phyloP scores from a whole-genome alignment of 2,113 vertebrate genomes.

The Petromus typicus region DNA sequence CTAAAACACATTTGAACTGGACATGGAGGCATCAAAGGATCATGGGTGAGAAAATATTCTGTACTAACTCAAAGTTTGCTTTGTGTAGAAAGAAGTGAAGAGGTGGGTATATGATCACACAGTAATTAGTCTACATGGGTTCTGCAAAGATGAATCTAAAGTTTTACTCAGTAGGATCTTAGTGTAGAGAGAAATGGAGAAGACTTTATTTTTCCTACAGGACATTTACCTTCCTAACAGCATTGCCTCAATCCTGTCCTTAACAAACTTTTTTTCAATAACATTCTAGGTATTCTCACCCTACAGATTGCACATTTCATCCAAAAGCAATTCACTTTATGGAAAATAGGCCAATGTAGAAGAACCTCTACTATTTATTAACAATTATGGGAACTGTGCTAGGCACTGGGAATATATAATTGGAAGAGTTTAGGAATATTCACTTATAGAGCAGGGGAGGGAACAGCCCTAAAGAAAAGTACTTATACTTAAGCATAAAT shows the following conservation, averaged over 20 bases:
- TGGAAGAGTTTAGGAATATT: background rate
- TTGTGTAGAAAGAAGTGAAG: background rate
- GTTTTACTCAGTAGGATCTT: background rate
- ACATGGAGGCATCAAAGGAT: background rate
- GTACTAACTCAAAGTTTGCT: background rate
- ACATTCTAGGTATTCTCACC: background rate
- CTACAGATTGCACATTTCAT: background rate
- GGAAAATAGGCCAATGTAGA: background rate
- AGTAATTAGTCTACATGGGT: background rate
- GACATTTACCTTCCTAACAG: background rate
- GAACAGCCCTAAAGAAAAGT: background rate
- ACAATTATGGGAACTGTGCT: background rate
- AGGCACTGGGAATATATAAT: background rate
- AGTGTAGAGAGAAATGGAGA: background rate
- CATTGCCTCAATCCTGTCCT: background rate
- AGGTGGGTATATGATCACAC: background rate
- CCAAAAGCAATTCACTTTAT: background rate
- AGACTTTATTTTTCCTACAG: background rate
- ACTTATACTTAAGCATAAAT: background rate
- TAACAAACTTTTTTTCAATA: background rate
- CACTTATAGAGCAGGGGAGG: background rate
- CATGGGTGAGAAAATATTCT: background rate
- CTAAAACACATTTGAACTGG: background rate
- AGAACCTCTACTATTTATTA: background rate
- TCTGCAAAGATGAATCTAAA: background rate